These are phyloP conservation scores for Ia io DNA, from an alignment of 2,113 vertebrate genomes.

Conservation along the genomic window DNA sequence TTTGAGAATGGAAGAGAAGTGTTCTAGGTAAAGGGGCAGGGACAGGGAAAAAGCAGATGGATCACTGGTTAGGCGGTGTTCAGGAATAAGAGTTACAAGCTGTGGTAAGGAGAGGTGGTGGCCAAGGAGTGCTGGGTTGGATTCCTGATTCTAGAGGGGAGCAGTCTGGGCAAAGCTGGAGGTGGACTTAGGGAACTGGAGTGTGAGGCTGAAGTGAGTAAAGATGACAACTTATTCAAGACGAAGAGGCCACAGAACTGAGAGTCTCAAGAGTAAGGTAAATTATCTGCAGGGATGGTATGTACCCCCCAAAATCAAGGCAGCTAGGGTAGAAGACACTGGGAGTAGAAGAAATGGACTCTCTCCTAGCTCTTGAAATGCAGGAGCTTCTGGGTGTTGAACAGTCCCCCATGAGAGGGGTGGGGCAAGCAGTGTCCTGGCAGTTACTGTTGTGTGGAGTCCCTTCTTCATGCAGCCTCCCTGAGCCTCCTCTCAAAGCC, in stretches of 20 bases:
- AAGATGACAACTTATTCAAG: background rate
- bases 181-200: background rate
- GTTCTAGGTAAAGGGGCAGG: background rate
- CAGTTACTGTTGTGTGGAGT: background rate
- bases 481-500: background rate
- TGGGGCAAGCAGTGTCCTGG: background rate
- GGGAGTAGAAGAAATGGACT: background rate
- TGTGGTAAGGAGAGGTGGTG: background rate
- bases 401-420: background rate
- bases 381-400: background rate
- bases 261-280: background rate
- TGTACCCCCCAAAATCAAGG: background rate
- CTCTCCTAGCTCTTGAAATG: background rate
- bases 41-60: background rate
- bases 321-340: background rate
- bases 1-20: background rate
- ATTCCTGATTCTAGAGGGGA: background rate
- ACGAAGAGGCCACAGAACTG: constrained; percentile 5
- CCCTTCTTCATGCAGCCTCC: background rate
- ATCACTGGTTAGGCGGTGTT: background rate
- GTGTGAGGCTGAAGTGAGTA: background rate
- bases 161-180: background rate
- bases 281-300: background rate
- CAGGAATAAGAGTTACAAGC: background rate
- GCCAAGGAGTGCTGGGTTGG: background rate